Base-by-base conservation (phyloP, 2,888 invertebrate genomes). In the Sympetrum striolatum region DNA sequence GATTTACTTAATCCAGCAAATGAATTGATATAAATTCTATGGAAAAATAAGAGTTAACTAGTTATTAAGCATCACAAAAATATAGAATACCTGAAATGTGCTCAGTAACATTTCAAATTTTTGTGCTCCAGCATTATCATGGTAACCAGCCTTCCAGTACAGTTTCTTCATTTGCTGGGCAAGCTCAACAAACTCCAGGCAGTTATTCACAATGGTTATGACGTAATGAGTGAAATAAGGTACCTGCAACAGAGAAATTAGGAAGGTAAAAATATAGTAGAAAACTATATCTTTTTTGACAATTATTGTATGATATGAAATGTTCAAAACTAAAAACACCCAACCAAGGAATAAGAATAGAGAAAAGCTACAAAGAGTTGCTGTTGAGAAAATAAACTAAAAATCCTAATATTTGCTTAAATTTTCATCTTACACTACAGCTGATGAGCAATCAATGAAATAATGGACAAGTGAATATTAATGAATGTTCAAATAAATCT, bases 171-270 rank as follows among this genome's bases (percentile, higher is more conserved):
- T 96, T 94, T 97, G 97, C 92, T 96, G 96, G 90, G 98, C 97
- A 92, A 98, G 95, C 92, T 98, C 98, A 91, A 97, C 96, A 94
- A 99, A 97, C 93, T 98, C 97, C 92, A 98, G 95, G 93, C 98
- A 98, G 94, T 99, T 99, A 94, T 99, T 99, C 64, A 98, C 97
- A 91, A 98, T 97, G 0, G 98, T 98, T 92, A 99, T 98, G 96
- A 99, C 98, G 94, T 98, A 98, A 93, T 98, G 98, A 0, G 99
- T 98, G 94, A 98, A 99, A 94, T 97, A 98, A 90, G 96, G 97
- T 81, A 97, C 95, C 94, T 94, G 91, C 8, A 91, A 90, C 14
- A 90, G 14, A 35, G 91, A 39, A 64, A 44, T 44, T 8, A 44
- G 0, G 10, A 6, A 8, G 10, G 44, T 44, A 44, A 8, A 44